A percentile compares a stretch with the other conserved stretches of the same genome.
Conservation (phyloP, 2,888 invertebrate species). For the Synanthedon vespiformis region DNA sequence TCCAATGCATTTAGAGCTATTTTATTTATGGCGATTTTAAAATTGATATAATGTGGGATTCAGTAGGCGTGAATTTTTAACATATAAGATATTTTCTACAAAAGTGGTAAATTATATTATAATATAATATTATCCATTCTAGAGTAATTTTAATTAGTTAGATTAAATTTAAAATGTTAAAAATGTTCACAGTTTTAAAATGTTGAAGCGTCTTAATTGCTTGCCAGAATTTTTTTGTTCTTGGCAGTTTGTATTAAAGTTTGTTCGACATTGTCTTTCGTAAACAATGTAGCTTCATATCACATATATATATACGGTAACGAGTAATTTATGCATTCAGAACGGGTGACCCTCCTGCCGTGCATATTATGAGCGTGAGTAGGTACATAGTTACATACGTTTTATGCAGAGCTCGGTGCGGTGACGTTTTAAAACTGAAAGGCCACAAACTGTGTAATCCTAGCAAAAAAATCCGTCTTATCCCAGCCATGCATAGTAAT, state of each 20-base stretch:
- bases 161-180: too few relatives aligned
- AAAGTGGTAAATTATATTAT: too few relatives aligned
- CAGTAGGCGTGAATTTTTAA: background rate
- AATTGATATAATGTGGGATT: background rate
- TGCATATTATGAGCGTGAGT: background rate
- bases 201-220: too few relatives aligned
- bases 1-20: slow-evolving; percentile 20
- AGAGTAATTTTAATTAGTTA: too few relatives aligned
- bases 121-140: too few relatives aligned
- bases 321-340: slow-evolving; percentile 42
- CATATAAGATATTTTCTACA: background rate
- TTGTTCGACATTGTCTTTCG: background rate
- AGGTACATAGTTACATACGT: background rate
- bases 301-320: slow-evolving; percentile 22
- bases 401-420: too few relatives aligned
- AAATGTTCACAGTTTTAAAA: too few relatives aligned
- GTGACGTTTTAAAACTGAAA: too few relatives aligned
- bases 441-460: too few relatives aligned
- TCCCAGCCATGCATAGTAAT: too few relatives aligned
- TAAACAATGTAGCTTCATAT: background rate
- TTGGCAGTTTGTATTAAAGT: background rate
- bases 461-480: too few relatives aligned
- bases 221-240: background rate
- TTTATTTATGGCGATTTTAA: slow-evolving; percentile 8
- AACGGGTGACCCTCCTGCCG: slow-evolving; percentile 10